phyloP scores from a whole-genome alignment of 2,797 vertebrate genomes.

The Micropoecilia bifurca region DNA sequence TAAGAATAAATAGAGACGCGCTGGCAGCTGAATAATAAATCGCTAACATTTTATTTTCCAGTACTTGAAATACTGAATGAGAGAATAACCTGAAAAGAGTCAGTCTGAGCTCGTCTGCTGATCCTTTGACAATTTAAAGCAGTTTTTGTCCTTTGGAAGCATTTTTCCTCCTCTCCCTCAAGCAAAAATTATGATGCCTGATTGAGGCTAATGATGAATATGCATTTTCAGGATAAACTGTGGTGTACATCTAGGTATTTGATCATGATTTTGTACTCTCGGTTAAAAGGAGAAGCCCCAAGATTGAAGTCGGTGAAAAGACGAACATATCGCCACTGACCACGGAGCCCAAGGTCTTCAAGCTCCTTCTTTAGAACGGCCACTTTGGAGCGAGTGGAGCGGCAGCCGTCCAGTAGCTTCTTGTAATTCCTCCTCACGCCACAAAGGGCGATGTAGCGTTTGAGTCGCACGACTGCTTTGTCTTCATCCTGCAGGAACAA shows the following conservation, averaged over 20 bases:
- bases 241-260: background rate
- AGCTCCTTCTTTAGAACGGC: conserved; percentile 83
- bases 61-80: background rate
- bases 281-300: background rate
- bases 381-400: conserved; percentile 77
- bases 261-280: background rate
- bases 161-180: background rate
- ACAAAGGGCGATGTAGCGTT: conserved; percentile 87
- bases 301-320: background rate
- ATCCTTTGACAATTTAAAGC: background rate
- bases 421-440: conserved; percentile 87
- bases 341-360: conserved; percentile 86
- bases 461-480: conserved; percentile 81
- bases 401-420: conserved; percentile 83
- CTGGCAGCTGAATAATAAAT: background rate
- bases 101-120: background rate
- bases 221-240: background rate
- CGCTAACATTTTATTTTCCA: background rate
- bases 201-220: background rate
- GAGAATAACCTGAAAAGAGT: background rate
- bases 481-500: conserved; percentile 58
- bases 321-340: conserved; percentile 27
- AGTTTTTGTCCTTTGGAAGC: background rate
- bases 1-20: background rate
- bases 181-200: background rate